Evolutionary conservation across 2,797 vertebrate species (phyloP).

Genomic region (Okamejei kenojei): DNA sequence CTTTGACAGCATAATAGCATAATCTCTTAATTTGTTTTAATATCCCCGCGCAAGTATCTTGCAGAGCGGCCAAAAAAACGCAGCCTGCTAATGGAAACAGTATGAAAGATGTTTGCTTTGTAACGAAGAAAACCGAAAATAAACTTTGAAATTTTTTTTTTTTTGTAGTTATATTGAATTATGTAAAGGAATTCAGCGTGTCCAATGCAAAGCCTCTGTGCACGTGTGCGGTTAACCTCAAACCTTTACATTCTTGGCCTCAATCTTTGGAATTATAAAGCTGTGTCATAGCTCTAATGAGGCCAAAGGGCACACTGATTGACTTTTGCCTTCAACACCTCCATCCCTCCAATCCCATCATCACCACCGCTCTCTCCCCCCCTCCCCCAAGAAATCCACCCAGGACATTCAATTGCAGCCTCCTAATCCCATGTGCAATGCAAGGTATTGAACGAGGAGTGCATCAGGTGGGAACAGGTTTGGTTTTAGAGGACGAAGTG

Average conservation of each 20-base stretch:
- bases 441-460: conserved; percentile 48
- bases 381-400: background rate
- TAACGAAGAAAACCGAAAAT: conserved; percentile 39
- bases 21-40: conserved; percentile 43
- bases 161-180: conserved; percentile 45
- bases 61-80: conserved; percentile 39
- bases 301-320: conserved; percentile 43
- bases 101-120: conserved; percentile 38
- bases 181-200: conserved; percentile 42
- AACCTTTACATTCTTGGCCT: background rate
- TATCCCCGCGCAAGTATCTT: conserved; percentile 32
- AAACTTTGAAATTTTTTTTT: conserved; percentile 40
- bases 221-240: conserved; percentile 32
- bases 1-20: conserved; percentile 38
- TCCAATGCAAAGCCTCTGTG: conserved; percentile 39
- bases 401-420: conserved; percentile 45
- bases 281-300: conserved; percentile 41
- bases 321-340: conserved; percentile 46
- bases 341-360: background rate
- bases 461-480: conserved; percentile 55
- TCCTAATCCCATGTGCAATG: conserved; percentile 48
- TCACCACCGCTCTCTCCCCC: background rate
- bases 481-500: conserved; percentile 44
- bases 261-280: conserved; percentile 30
- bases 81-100: conserved; percentile 16